Conservation (phyloP, 2,797 vertebrate genomes). For the Choloepus didactylus region DNA sequence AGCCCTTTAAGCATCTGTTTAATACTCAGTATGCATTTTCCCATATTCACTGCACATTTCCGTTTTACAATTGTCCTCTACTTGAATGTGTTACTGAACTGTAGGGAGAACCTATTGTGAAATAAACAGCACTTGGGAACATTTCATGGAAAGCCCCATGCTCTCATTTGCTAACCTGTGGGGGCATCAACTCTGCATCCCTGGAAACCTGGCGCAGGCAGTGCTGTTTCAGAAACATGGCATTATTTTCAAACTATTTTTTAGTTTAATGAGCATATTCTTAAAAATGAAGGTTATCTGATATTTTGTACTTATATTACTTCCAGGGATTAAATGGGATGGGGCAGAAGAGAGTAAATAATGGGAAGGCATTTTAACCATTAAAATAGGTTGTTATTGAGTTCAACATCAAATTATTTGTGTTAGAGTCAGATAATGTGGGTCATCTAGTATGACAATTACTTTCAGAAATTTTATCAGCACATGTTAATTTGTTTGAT, state of each 20-base stretch:
- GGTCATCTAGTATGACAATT: constrained; percentile 6
- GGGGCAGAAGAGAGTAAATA: background rate
- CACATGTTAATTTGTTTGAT: background rate
- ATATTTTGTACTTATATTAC: background rate
- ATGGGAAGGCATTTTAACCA: background rate
- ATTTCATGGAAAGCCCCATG: background rate
- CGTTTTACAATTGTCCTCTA: constrained; percentile 58
- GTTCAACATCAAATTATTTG: background rate
- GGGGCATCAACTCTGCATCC: background rate
- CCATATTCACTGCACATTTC: background rate
- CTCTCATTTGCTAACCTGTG: background rate
- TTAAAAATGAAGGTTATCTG: background rate
- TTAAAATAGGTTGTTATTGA: background rate
- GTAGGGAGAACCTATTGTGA: background rate
- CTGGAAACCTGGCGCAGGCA: background rate
- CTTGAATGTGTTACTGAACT: background rate
- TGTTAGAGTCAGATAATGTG: constrained; percentile 15
- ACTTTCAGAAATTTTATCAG: constrained; percentile 13
- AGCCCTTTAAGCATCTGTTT: constrained; percentile 47
- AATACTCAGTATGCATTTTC: constrained; percentile 21
- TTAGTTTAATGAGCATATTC: background rate
- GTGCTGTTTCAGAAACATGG: background rate
- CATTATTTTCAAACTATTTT: background rate
- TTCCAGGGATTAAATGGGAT: background rate
- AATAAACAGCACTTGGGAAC: constrained; percentile 37